A percentile compares a stretch with the other conserved stretches of the same genome.
Conservation (phyloP, 1,140 invertebrate species). For the Atta texana region DNA sequence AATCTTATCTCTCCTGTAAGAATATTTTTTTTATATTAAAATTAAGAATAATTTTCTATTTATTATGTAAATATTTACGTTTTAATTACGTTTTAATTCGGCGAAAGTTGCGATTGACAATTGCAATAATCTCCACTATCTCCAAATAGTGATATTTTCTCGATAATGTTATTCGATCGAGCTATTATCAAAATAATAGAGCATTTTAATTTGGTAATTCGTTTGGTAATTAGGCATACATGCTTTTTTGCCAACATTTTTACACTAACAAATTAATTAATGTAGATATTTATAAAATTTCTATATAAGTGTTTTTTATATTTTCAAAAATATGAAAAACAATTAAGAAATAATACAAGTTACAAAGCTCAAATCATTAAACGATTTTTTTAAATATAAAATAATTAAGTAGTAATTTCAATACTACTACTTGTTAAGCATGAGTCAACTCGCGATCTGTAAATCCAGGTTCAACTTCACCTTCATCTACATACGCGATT, state of each 20-base stretch:
- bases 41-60: not conserved
- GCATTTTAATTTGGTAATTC: constrained; percentile 62
- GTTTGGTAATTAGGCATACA: constrained; percentile 75
- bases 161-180: constrained; percentile 63
- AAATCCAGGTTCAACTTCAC: too few species aligned
- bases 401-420: not conserved
- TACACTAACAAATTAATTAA: constrained; percentile 60
- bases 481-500: too few species aligned
- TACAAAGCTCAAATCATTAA: not conserved
- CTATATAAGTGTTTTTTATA: not conserved
- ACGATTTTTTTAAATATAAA: not conserved
- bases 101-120: constrained; percentile 63
- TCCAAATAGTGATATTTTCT: constrained; percentile 71
- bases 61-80: not conserved
- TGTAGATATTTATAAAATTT: not conserved
- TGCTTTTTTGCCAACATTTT: constrained; percentile 64
- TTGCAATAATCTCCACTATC: constrained; percentile 69
- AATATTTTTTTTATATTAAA: not conserved
- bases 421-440: not conserved
- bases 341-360: not conserved
- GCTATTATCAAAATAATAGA: constrained; percentile 71
- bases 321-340: not conserved
- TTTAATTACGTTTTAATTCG: constrained; percentile 64
- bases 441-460: too few species aligned
- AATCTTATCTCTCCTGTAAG: not conserved